These are phyloP conservation scores for Tympanuchus pallidicinctus DNA, from an alignment of 2,113 vertebrate genomes.

Conservation along the genomic window DNA sequence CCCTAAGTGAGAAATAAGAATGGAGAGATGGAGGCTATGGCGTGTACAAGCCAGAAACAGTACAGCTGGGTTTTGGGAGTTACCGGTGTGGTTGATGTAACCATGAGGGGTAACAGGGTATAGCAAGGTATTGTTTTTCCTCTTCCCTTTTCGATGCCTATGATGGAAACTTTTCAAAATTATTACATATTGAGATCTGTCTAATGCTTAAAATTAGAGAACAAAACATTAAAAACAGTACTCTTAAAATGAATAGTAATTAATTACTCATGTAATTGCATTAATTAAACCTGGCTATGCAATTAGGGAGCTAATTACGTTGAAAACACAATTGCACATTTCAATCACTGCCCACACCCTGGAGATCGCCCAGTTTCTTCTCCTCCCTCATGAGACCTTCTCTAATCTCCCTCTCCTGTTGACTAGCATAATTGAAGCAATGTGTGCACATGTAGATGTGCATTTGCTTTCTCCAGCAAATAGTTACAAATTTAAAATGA, in stretches of 20 bases:
- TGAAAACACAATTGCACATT: constrained; percentile 60
- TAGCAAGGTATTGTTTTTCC: not conserved
- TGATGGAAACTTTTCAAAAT: constrained; percentile 40
- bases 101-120: not conserved
- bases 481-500: not conserved
- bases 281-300: constrained; percentile 64
- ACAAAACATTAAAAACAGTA: constrained; percentile 42
- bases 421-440: not conserved
- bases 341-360: constrained; percentile 51
- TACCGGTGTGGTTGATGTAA: not conserved
- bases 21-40: not conserved
- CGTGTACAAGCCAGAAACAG: not conserved
- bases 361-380: constrained; percentile 12
- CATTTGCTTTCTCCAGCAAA: not conserved
- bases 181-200: constrained; percentile 39
- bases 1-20: not conserved
- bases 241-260: constrained; percentile 63
- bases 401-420: not conserved
- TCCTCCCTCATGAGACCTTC: not conserved
- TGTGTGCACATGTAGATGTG: not conserved
- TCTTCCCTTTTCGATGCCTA: not conserved
- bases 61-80: not conserved
- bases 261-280: constrained; percentile 64
- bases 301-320: constrained; percentile 73
- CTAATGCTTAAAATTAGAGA: constrained; percentile 61